phyloP scores from a whole-genome alignment of 2,888 invertebrate species.

The Eupithecia exiguata region DNA sequence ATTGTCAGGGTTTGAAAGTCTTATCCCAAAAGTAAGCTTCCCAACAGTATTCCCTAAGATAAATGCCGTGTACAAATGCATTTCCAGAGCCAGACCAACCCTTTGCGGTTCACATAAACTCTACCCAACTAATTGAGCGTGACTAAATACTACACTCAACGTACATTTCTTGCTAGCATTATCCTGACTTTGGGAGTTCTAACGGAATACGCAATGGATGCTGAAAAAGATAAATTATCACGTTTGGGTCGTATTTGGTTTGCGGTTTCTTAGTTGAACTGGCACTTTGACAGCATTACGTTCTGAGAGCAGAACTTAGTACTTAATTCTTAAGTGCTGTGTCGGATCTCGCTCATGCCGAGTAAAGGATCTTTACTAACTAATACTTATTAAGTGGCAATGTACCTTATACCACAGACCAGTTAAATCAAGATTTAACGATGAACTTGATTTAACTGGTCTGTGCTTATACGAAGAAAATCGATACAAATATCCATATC shows the following conservation, averaged over 20 bases:
- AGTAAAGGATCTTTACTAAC: slow-evolving; percentile 7
- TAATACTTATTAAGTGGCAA: not conserved
- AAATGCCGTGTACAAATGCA: slow-evolving; percentile 41
- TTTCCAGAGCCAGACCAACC: slow-evolving; percentile 33
- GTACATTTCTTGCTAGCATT: slow-evolving; percentile 37
- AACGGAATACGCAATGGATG: slow-evolving; percentile 40
- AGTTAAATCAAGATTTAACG: too few species aligned
- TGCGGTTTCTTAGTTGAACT: slow-evolving; percentile 23
- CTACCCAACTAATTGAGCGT: slow-evolving; percentile 33
- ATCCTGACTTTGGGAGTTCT: slow-evolving; percentile 7
- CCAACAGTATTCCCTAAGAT: slow-evolving; percentile 30
- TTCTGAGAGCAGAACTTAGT: slow-evolving; percentile 18
- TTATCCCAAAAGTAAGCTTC: not conserved
- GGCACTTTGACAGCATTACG: slow-evolving; percentile 30
- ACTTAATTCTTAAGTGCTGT: slow-evolving; percentile 24
- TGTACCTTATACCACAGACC: too few species aligned
- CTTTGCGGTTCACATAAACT: slow-evolving; percentile 39
- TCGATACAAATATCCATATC: too few species aligned
- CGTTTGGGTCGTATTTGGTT: slow-evolving; percentile 21
- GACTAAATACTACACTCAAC: slow-evolving; percentile 32
- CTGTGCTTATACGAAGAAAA: too few species aligned
- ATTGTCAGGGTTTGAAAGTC: not conserved
- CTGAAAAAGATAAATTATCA: slow-evolving; percentile 27
- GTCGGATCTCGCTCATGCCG: slow-evolving; percentile 16
- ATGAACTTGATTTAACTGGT: too few species aligned